phyloP scores from a whole-genome alignment of 2,797 vertebrate genomes.

The Gallinago solitaria region DNA sequence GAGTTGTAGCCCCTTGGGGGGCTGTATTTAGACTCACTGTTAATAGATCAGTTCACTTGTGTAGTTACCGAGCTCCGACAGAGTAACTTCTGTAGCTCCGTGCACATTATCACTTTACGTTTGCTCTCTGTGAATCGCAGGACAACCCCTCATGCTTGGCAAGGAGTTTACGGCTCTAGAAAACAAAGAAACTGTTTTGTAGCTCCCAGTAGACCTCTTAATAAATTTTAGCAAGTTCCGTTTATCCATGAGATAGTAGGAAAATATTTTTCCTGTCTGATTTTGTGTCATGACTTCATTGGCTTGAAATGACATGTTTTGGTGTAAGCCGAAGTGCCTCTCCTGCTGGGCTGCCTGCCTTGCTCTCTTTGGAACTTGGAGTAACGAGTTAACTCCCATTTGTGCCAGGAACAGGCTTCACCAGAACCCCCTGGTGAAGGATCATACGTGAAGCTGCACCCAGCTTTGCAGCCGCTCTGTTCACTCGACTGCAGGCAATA shows the following conservation, averaged over 20 bases:
- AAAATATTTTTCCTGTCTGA: conserved; percentile 49
- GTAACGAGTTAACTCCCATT: conserved; percentile 2
- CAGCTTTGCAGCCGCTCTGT: background rate
- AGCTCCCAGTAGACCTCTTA: background rate
- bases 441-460: background rate
- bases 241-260: background rate
- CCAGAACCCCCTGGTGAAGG: background rate
- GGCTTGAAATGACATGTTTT: conserved; percentile 26
- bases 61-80: conserved; percentile 9
- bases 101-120: background rate
- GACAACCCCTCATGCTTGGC: background rate
- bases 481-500: background rate
- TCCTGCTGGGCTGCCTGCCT: background rate
- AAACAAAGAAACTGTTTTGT: background rate
- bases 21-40: conserved; percentile 37
- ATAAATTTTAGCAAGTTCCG: background rate
- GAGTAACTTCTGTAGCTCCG: conserved; percentile 8
- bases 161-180: background rate
- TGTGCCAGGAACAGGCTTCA: background rate
- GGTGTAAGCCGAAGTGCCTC: conserved; percentile 15
- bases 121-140: background rate
- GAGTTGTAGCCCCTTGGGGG: conserved; percentile 27
- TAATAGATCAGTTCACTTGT: conserved; percentile 32
- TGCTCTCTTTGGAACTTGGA: conserved; percentile 48
- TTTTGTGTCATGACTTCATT: conserved; percentile 28